Evolutionary conservation across 2,888 invertebrate species (phyloP), one percentile per base, ranked within the genome.

Genomic region (Scaptomyza caliginosa): DNA sequence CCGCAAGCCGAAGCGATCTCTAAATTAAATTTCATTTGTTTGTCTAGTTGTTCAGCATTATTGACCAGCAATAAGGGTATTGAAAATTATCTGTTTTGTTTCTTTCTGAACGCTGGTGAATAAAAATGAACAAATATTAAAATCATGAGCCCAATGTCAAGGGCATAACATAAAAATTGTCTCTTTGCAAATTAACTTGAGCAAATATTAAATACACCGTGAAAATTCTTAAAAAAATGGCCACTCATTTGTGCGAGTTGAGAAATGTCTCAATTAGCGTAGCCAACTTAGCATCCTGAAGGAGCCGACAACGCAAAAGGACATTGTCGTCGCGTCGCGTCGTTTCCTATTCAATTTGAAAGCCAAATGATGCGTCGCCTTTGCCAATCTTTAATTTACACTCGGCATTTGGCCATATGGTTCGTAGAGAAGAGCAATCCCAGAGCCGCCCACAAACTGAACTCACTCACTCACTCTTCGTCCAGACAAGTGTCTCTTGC

Each of bases 191-290:
- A 26, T 26, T 1, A 26, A 26, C 28, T 40, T 4, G 11, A 3
- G 0, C 23, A 23, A 16, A 50, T 23, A 32, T 13, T 43, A 16
- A 42, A 17, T 16, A 17, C n/a, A 1, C 8, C 16, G 17, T 11
- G 4, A 26, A 32, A 36, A 43, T 36, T 23, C 10, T 36, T 28
- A n/a, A 75, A 80, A 65, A 78, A 73, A 85, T 85, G 50, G 43
- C 40, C 46, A 23, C 79, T 69, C 72, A 67, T 78, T 85, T 82
- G 50, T 52, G 79, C 59, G 30, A 68, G 48, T 70, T 83, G 81
- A 81, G 84, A 86, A 81, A 81, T 81, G 86, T 66, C 86, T 84
- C 84, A 81, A 81, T 81, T 86, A 81, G 84, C 71, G 68, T 7
- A 54, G 58, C 32, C 54, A 67, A 50, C 74, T 39, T 45, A 26